Base-by-base conservation (phyloP, 2,113 vertebrate species). In the Melospiza melodia region DNA sequence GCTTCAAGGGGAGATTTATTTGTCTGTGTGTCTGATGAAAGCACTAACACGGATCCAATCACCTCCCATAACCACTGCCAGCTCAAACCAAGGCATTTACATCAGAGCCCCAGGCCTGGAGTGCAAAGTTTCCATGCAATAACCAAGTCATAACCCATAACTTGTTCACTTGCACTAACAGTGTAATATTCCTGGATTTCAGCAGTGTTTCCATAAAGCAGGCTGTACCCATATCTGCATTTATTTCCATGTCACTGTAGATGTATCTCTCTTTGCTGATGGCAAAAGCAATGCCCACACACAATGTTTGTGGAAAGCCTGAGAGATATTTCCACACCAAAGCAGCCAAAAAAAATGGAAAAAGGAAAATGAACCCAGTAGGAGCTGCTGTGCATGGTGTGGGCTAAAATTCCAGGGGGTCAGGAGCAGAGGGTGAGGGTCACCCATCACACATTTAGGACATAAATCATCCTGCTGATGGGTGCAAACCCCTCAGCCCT, bases 311-410 rank as follows among this genome's bases (percentile, higher is more conserved):
- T 1, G 0, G 44, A 58, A 88, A 89, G 21, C 12, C 66, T 24
- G 5, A 3, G 59, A 85, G 62, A 25, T 23, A 9, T 16, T 30
- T 66, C 51, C 81, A 69, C 15, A 22, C 17, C 15, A 63, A 82
- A 89, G 73, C 15, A 49, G 25, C 7, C 62, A 69, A 72, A 71
- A 72, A 72, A 66, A 11, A 10, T 30, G 25, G 41, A 27, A 90
- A 62, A 12, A n/a, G 48, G 2, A 20, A 37, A 69, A 39, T 12
- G 14, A 73, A 13, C 15, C 21, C 33, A 7, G 14, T 1, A 27
- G 27, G 17, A 58, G 2, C 30, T 49, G 25, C 28, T 37, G 8
- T 3, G 7, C 1, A 0, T 8, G 23, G 11, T 5, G 11, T 6
- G 22, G 18, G 17, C 4, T 78, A 17, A 85, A 79, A 22, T 1